phyloP scores from a whole-genome alignment of 2,113 vertebrate species.

The Otus sunia region DNA sequence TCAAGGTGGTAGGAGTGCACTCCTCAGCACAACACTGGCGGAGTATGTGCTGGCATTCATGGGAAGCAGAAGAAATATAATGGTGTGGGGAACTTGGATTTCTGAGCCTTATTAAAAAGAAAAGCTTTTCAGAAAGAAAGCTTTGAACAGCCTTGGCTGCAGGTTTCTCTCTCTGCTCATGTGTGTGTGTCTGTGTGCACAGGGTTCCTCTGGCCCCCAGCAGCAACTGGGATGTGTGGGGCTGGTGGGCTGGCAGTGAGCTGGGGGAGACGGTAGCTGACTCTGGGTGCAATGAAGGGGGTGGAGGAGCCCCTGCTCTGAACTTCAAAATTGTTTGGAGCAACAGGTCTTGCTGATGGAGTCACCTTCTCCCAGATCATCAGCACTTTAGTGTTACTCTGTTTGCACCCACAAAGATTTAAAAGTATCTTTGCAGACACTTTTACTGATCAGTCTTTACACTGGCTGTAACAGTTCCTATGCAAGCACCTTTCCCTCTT shows the following conservation, averaged over 20 bases:
- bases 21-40: background rate
- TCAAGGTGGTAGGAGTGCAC: background rate
- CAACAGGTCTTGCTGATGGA: background rate
- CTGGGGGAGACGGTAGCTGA: no score
- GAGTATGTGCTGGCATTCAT: background rate
- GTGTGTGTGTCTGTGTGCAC: background rate
- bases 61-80: background rate
- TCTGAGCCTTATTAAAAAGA: background rate
- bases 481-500: background rate
- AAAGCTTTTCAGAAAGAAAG: background rate
- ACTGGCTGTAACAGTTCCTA: background rate
- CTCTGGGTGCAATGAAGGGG: background rate
- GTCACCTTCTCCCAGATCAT: background rate
- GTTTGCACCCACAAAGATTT: background rate
- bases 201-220: background rate
- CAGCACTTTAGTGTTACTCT: background rate
- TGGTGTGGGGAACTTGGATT: background rate
- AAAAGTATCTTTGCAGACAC: background rate
- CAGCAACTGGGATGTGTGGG: background rate
- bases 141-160: background rate
- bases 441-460: background rate
- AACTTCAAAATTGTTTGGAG: background rate
- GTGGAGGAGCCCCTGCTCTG: accelerated
- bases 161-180: accelerated
- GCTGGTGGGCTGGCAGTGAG: background rate